Evolutionary conservation across 1,140 invertebrate species (phyloP), one percentile per base, ranked within the genome.

Genomic region (Drosophila albomicans): DNA sequence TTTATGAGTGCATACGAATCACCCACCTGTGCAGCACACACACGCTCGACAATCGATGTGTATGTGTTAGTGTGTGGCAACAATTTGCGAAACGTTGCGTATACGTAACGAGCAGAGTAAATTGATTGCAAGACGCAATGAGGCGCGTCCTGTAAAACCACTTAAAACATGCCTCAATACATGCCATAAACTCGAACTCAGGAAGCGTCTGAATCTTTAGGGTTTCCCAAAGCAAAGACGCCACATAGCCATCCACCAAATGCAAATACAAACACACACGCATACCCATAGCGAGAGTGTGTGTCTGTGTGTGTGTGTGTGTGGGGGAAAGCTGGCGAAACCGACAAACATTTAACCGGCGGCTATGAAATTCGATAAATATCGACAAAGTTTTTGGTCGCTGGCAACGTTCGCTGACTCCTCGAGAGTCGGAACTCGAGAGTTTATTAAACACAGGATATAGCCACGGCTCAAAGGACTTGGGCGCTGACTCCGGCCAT

Each of bases 101-200:
- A 90, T 90, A 90, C 86, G 74, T 85, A 81, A 89, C 81, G 86
- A 90, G 75, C 78, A 66, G 65, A 81, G 81, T 73, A 89, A 89
- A 89, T 89, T 89, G 85, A 89, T 89, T 89, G 82, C 87, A 91
- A 78, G 80, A 91, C 84, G 87, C 87, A 91, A 91, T 91, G 89
- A 91, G 91, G 89, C 89, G 89, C 85, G 85, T 91, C 89, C 89
- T 91, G 89, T 91, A 91, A 91, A 91, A 91, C 90, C 89, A 91
- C 89, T 91, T 91, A 90, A 91, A 91, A 90, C 89, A 91, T 91
- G 89, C 82, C 89, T 82, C 89, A 86, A 86, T 86, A 91, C 81
- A 91, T 85, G 84, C 81, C 79, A 91, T 91, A 91, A 91, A 88
- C 85, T 80, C 71, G 20, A 81, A 5, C 59, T 51, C 81, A 74